Evolutionary conservation across 2,797 vertebrate genomes (phyloP).

Genomic region (Anabacerthia variegaticeps): DNA sequence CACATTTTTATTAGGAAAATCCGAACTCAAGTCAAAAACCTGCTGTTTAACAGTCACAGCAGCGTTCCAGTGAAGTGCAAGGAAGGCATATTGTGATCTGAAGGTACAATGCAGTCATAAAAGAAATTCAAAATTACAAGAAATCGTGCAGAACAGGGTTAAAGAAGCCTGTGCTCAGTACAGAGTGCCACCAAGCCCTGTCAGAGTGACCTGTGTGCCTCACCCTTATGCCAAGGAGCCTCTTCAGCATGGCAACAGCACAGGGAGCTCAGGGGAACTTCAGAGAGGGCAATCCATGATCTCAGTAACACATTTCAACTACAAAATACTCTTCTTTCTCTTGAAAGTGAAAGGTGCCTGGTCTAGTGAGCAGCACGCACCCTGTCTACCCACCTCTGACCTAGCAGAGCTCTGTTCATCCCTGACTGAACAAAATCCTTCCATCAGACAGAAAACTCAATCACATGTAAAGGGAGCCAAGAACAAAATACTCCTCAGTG

Average conservation of each 20-base stretch:
- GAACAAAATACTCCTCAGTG: neutral
- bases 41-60: neutral
- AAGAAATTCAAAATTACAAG: neutral
- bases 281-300: neutral
- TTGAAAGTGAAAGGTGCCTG: neutral
- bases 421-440: neutral
- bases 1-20: conserved; percentile 17
- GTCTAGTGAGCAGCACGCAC: neutral
- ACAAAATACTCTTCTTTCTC: neutral
- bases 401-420: neutral
- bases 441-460: neutral
- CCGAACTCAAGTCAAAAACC: neutral
- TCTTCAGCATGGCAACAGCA: neutral
- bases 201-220: neutral
- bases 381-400: neutral
- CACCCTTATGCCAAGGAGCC: neutral
- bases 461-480: neutral
- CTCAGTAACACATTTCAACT: neutral
- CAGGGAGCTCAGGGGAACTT: neutral
- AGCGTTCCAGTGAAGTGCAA: neutral
- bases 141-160: neutral
- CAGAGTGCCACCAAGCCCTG: neutral
- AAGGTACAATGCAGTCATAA: neutral
- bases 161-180: neutral
- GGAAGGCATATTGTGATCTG: neutral